Evolutionary conservation across 2,888 invertebrate genomes (phyloP).

Genomic region (Pantelozetes paolii): DNA sequence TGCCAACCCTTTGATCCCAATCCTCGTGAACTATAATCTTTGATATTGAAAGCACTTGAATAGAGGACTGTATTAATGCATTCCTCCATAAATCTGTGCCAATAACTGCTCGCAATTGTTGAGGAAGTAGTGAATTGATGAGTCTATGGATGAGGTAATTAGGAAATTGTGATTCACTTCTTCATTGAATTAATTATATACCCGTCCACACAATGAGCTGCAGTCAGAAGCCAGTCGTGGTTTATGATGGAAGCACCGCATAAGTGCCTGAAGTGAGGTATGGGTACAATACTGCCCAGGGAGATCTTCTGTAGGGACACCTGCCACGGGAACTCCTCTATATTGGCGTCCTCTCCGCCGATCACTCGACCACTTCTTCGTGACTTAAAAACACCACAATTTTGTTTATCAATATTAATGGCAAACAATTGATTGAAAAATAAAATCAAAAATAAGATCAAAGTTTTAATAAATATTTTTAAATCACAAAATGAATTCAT

Average conservation of each 20-base stretch:
- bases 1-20: slow-evolving; percentile 13
- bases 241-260: slow-evolving; percentile 41
- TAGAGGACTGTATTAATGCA: slow-evolving; percentile 30
- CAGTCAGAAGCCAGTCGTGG: slow-evolving; percentile 38
- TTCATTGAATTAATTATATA: slow-evolving; percentile 11
- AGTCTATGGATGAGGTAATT: not conserved
- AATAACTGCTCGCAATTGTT: slow-evolving; percentile 36
- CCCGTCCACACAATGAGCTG: slow-evolving; percentile 42
- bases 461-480: too few species aligned
- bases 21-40: slow-evolving; percentile 38
- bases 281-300: slow-evolving; percentile 23
- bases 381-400: not conserved
- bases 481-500: too few species aligned
- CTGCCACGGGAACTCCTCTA: slow-evolving; percentile 42
- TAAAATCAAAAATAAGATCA: not conserved
- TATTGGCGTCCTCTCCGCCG: slow-evolving; percentile 33
- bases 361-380: slow-evolving; percentile 17
- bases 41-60: slow-evolving; percentile 25
- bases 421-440: not conserved
- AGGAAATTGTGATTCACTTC: not conserved
- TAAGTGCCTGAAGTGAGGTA: slow-evolving; percentile 38
- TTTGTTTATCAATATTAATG: not conserved
- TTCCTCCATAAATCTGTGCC: slow-evolving; percentile 40
- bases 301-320: slow-evolving; percentile 36
- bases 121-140: slow-evolving; percentile 25